phyloP scores from a whole-genome alignment of 2,797 vertebrate genomes.

The Etheostoma nigrum region DNA sequence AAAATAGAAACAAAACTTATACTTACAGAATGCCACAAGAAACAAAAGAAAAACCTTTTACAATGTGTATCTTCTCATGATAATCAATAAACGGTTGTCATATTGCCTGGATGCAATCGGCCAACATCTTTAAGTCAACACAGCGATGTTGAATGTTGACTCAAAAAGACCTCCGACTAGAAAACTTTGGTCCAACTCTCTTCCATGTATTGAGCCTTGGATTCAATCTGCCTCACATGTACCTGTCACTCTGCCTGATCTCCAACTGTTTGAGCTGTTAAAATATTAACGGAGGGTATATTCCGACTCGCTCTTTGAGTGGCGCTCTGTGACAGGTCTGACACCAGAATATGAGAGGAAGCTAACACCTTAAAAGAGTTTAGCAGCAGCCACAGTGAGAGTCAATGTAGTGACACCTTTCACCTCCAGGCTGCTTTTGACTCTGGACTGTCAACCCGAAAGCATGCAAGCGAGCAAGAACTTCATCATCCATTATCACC shows the following conservation, averaged over 20 bases:
- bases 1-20: too few species aligned
- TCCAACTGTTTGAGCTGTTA: conserved; percentile 46
- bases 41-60: too few species aligned
- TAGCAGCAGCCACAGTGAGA: conserved; percentile 24
- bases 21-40: too few species aligned
- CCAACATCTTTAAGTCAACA: conserved; percentile 43
- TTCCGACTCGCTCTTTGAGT: conserved; percentile 22
- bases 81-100: too few species aligned
- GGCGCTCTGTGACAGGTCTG: conserved; percentile 36
- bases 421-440: conserved; percentile 38
- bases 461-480: not conserved
- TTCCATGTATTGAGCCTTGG: conserved; percentile 31
- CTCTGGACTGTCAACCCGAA: not conserved
- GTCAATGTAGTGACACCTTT: conserved; percentile 30
- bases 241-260: conserved; percentile 41
- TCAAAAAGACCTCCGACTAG: conserved; percentile 24
- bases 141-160: conserved; percentile 28
- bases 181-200: conserved; percentile 7
- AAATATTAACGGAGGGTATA: conserved; percentile 58
- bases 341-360: conserved; percentile 44
- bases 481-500: not conserved
- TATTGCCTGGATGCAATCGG: too few species aligned
- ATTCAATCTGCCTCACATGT: conserved; percentile 39
- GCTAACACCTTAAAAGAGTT: conserved; percentile 51
- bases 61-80: too few species aligned